Base-by-base conservation (phyloP, 2,113 vertebrate species). In the Chroicocephalus ridibundus region DNA sequence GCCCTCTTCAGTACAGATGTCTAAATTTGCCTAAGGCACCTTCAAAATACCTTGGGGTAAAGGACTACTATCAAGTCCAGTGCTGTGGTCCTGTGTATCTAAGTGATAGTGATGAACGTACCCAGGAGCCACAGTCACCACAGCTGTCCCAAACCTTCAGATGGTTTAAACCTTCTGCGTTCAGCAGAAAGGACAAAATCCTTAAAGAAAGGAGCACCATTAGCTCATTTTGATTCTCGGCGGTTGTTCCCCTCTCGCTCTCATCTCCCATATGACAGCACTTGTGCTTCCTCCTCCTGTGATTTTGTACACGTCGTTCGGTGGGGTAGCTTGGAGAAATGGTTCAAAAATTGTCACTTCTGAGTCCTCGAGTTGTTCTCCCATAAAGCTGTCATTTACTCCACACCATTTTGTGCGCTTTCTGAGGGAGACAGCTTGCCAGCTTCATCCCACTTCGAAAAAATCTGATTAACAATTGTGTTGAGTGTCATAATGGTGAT, bases 381-480 rank as follows among this genome's bases (percentile, higher is more conserved):
- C 80, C 65, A 77, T 69, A 80, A 92, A 95, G 51, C n/a, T 13
- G 20, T 72, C 44, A 44, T 70, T 88, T 75, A 54, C 51, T 82
- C n/a, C 65, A 19, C 19, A 18, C 38, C 40, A 40, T 44, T 74
- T 72, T 22, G 24, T 44, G 49, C 8, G 11, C 22, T 94, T 95
- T 81, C 57, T 52, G 49, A 87, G 60, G 49, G 65, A 93, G 79
- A 82, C 17, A 20, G 82, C 74, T 78, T 78, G 64, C 57, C 47
- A 88, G 61, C 65, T 82, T 70, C 64, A 60, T 36, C 38, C 68
- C 36, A 44, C 62, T 84, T 57, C 75, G 75, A 25, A 72, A 61
- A 71, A 87, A 40, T 71, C 74, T 90, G 94, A 93, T 95, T 78
- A 95, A 79, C 77, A 52, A 81, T 93, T 86, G 69, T 85, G 52